Conservation (phyloP, 2,113 vertebrate species). For the Siphamia tubifer region DNA sequence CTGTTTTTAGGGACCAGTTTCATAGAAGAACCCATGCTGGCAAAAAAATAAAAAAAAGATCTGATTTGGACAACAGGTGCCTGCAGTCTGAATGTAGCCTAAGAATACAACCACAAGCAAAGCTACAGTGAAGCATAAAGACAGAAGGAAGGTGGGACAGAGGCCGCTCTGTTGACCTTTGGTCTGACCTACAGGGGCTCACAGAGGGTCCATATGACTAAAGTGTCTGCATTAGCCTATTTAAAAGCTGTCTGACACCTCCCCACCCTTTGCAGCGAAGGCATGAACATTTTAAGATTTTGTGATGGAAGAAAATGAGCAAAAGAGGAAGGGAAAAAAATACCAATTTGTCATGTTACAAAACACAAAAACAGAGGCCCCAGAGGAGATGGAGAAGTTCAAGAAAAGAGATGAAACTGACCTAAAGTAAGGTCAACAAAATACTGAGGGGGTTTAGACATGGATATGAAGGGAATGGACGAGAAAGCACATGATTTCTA, state of each 20-base stretch:
- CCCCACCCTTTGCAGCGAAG: conserved; percentile 40
- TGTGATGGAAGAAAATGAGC: conserved; percentile 31
- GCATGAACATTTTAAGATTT: conserved; percentile 23
- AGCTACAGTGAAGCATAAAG: not conserved
- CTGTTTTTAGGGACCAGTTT: too few species aligned
- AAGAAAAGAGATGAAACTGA: not conserved
- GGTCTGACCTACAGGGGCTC: conserved; percentile 17
- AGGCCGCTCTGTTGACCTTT: conserved; percentile 22
- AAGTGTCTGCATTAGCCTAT: conserved; percentile 14
- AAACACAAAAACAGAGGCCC: conserved; percentile 42
- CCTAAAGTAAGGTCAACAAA: not conserved
- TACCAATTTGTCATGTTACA: conserved; percentile 54
- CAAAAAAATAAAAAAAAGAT: too few species aligned
- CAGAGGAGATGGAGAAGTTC: conserved; percentile 1
- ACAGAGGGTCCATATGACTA: not conserved
- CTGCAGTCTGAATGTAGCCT: too few species aligned
- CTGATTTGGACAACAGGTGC: too few species aligned
- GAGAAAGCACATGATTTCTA: not conserved
- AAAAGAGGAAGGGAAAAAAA: conserved; percentile 1
- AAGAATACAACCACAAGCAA: conserved; percentile 7
- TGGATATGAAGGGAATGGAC: not conserved
- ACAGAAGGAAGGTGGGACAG: not conserved
- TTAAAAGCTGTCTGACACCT: conserved; percentile 16
- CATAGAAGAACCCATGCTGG: too few species aligned
- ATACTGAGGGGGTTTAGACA: not conserved